phyloP scores from a whole-genome alignment of 2,113 vertebrate species.

The Ellobius talpinus region DNA sequence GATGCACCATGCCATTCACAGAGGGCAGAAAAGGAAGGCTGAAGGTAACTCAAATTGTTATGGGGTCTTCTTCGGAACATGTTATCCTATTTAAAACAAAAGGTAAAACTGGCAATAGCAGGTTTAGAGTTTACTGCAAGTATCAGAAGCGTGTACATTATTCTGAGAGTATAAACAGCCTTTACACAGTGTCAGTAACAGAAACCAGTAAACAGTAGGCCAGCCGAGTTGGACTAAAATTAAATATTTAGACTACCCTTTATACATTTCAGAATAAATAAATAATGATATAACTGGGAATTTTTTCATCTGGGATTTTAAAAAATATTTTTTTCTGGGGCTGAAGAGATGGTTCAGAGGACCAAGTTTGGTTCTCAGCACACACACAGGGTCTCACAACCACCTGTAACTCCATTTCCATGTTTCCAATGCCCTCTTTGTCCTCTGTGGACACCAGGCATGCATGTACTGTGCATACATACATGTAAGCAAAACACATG shows the following conservation, averaged over 20 bases:
- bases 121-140: not conserved
- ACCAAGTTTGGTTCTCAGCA: not conserved
- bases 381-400: not conserved
- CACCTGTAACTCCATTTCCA: not conserved
- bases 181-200: slow-evolving; percentile 2
- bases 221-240: not conserved
- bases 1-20: not conserved
- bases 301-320: slow-evolving; percentile 42
- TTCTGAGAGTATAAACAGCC: not conserved
- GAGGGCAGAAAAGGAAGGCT: not conserved
- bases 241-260: not conserved
- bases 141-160: not conserved
- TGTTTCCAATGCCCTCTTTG: not conserved
- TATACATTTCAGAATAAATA: slow-evolving; percentile 25
- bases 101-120: not conserved
- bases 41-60: slow-evolving; percentile 42
- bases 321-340: not conserved
- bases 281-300: not conserved
- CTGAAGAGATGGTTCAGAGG: not conserved
- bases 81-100: slow-evolving; percentile 59
- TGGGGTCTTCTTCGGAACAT: not conserved
- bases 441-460: not conserved
- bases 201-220: not conserved
- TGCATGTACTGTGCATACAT: too few species aligned
- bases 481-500: not conserved